phyloP scores from a whole-genome alignment of 2,888 invertebrate genomes.

The Amphipyra tragopoginis region DNA sequence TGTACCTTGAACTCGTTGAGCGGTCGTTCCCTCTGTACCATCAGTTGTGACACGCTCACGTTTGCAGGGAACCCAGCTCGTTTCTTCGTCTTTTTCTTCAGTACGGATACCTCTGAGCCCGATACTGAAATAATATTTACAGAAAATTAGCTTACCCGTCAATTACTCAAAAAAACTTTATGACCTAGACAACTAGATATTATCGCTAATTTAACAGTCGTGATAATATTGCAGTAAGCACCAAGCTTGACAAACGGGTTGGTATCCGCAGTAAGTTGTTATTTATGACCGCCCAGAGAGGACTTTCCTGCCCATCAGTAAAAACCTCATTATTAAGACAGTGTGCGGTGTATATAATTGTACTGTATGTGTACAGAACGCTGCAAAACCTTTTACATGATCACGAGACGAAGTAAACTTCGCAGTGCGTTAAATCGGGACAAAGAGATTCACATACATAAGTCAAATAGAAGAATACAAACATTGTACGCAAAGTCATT shows the following conservation, averaged over 20 bases:
- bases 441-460: constrained; percentile 45
- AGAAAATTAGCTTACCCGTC: constrained; percentile 10
- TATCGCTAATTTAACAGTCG: too few species aligned
- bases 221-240: too few species aligned
- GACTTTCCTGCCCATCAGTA: too few species aligned
- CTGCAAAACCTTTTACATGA: constrained; percentile 13
- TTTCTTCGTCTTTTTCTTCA: constrained; percentile 92
- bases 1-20: constrained; percentile 87
- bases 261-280: too few species aligned
- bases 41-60: constrained; percentile 91
- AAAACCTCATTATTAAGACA: neutral
- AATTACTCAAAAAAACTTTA: neutral
- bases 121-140: constrained; percentile 67
- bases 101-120: constrained; percentile 81
- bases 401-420: constrained; percentile 11
- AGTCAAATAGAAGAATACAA: constrained; percentile 51
- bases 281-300: too few species aligned
- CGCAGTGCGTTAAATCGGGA: constrained; percentile 13
- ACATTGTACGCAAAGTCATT: constrained; percentile 61
- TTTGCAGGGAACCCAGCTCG: constrained; percentile 90
- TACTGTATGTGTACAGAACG: too few species aligned
- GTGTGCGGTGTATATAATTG: constrained; percentile 8
- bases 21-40: constrained; percentile 91
- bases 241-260: too few species aligned
- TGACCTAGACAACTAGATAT: neutral